phyloP scores from a whole-genome alignment of 2,113 vertebrate genomes.

The Rhea pennata region DNA sequence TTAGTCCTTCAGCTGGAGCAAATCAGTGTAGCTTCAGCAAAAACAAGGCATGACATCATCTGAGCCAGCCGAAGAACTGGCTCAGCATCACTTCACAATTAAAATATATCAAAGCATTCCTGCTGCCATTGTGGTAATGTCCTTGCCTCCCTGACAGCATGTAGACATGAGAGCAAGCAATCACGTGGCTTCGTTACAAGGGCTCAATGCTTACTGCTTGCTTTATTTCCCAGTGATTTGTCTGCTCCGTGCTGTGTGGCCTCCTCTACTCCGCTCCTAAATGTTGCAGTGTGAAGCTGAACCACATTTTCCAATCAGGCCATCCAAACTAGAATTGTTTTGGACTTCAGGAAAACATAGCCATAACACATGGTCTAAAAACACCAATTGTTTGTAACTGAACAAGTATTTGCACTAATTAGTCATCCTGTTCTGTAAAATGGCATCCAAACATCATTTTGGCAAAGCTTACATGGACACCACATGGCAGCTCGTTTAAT shows the following conservation, averaged over 20 bases:
- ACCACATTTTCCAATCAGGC: constrained; percentile 40
- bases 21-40: not conserved
- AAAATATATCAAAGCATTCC: constrained; percentile 14
- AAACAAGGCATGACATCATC: constrained; percentile 43
- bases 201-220: not conserved
- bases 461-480: constrained; percentile 19
- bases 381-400: constrained; percentile 4
- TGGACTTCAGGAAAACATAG: not conserved
- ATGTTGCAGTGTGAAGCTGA: not conserved
- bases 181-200: not conserved
- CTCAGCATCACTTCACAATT: not conserved
- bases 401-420: constrained; percentile 14
- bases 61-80: constrained; percentile 4
- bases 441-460: not conserved
- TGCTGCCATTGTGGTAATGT: not conserved
- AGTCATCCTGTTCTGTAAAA: not conserved
- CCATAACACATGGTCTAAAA: constrained; percentile 20
- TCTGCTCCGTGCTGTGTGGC: constrained; percentile 1
- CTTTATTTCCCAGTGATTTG: not conserved
- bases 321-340: constrained; percentile 28
- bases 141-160: not conserved
- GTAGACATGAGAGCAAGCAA: not conserved
- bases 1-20: not conserved
- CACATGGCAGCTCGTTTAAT: not conserved
- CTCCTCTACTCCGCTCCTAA: not conserved